Base-by-base conservation (phyloP, 2,113 vertebrate species). In the Eulemur macaco region DNA sequence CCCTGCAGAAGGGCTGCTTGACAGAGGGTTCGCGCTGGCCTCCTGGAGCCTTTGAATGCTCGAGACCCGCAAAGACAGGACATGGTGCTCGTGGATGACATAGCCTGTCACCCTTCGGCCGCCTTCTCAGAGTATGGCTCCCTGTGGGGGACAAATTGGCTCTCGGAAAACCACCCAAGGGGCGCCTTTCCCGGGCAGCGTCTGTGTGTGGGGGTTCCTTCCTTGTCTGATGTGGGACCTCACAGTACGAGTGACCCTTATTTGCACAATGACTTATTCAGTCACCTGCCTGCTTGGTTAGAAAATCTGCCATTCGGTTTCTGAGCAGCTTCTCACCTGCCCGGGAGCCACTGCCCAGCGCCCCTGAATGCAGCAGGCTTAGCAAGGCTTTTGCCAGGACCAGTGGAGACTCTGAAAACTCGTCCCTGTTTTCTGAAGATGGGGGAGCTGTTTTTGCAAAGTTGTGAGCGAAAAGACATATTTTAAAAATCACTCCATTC, bases 321-420 rank as follows among this genome's bases (percentile, higher is more conserved):
- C 64, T 1, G 8, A 27, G 74, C 6, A 17, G n/a, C 0, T 0
- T 29, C 17, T 86, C 11, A 42, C 11, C 10, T 14, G 12, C 0
- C 0, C 2, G 20, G 63, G 39, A 69, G 13, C n/a, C 1, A 8
- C 1, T 0, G 15, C 54, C 11, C 27, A 39, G 15, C 17, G 8
- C 13, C 54, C 18, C 17, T 1, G 4, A 0, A 3, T 27, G 7
- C 0, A 3, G 14, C 8, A 10, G 29, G 2, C 21, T 2, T 0
- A 7, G 42, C 23, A 3, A n/a, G 39, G n/a, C 39, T 0, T 18
- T 5, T 31, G 29, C 0, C 3, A 93, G 54, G 66, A 34, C 18
- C 18, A 4, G 15, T 0, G 1, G 50, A 27, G 39, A 66, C 42
- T 1, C 11, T 1, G 3, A n/a, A 58, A 81, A 34, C 13, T 1